Percentiles rank a stretch among this genome's conserved stretches.
Evolutionary conservation across 30 jellyfish, hydroid and myxozoan species (phyloP).

Genomic region (Aurelia sp.): DNA sequence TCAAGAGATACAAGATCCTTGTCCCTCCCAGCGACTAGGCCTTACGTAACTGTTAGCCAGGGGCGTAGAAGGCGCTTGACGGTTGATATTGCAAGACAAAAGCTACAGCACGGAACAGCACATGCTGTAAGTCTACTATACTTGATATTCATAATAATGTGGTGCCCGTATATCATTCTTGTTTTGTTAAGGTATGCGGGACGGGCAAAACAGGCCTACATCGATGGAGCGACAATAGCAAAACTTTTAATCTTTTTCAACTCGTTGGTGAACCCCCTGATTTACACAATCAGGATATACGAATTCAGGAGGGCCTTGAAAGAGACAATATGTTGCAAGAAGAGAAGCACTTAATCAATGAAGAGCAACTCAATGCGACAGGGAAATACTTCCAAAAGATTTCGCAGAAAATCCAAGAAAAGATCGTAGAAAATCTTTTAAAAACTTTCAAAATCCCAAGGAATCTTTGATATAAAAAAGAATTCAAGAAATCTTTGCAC

Average conservation of each 20-base stretch:
- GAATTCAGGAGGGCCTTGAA: constrained; percentile 35
- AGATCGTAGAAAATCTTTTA: too few species aligned
- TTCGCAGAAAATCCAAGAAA: too few species aligned
- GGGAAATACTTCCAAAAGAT: too few species aligned
- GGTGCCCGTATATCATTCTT: constrained; percentile 43
- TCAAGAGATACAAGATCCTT: not conserved
- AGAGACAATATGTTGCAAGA: not conserved
- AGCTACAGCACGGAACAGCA: not conserved
- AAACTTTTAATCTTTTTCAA: not conserved
- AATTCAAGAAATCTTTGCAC: too few species aligned
- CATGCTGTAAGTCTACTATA: constrained; percentile 35
- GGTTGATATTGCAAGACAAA: not conserved
- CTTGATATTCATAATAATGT: constrained; percentile 31
- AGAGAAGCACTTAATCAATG: not conserved
- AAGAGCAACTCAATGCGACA: too few species aligned
- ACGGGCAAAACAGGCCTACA: not conserved
- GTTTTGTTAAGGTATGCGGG: not conserved
- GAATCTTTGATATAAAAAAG: too few species aligned
- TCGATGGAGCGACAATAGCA: not conserved
- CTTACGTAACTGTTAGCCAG: not conserved
- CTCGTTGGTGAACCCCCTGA: constrained; percentile 49
- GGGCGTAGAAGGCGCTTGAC: not conserved
- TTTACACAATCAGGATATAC: constrained; percentile 40
- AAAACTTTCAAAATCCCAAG: too few species aligned
- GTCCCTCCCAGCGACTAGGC: not conserved